Conservation (phyloP, 2,113 vertebrate species). For the Lagopus muta region DNA sequence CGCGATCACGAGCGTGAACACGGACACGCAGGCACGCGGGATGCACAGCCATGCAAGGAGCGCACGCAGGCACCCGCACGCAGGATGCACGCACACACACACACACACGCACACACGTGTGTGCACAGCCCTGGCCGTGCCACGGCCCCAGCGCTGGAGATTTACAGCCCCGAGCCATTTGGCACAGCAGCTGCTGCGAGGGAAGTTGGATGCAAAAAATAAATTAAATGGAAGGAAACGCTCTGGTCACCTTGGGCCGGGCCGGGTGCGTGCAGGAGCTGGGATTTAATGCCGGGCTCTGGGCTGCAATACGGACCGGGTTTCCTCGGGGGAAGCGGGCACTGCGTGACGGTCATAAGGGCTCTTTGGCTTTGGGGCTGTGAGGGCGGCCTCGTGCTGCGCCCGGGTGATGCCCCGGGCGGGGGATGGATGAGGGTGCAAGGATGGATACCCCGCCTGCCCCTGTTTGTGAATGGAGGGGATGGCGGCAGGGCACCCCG, state of each 20-base stretch:
- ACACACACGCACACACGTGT: too few species aligned
- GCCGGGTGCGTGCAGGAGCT: not conserved
- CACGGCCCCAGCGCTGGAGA: not conserved
- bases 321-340: not conserved
- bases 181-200: conserved; percentile 54
- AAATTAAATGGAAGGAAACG: conserved; percentile 3
- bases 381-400: not conserved
- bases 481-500: not conserved
- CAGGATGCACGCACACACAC: too few species aligned
- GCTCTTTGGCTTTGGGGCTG: too few species aligned
- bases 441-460: not conserved
- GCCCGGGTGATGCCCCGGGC: not conserved
- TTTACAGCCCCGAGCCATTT: conserved; percentile 52
- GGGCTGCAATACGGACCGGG: not conserved
- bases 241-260: not conserved
- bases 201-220: conserved; percentile 1
- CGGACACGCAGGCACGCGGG: not conserved
- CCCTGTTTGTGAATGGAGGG: not conserved
- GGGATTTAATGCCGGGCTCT: not conserved
- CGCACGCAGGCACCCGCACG: too few species aligned
- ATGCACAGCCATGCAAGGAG: too few species aligned
- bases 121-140: not conserved
- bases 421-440: not conserved
- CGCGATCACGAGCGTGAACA: not conserved
- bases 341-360: too few species aligned